Evolutionary conservation across 2,113 vertebrate genomes (phyloP).

Genomic region (Serinus canaria): DNA sequence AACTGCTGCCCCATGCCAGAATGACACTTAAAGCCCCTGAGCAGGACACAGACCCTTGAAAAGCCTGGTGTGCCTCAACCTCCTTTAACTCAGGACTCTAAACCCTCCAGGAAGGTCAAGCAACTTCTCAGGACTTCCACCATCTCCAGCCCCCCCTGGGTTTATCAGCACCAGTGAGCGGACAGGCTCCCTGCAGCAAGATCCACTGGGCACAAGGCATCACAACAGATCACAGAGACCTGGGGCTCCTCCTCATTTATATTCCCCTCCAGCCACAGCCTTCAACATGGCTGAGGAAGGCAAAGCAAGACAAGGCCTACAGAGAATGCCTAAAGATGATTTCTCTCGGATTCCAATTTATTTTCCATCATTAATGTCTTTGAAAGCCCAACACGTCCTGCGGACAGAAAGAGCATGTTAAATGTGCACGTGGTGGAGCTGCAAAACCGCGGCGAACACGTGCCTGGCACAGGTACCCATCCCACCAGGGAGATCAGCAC

Average conservation of each 20-base stretch:
- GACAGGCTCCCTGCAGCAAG: background rate
- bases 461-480: background rate
- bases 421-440: background rate
- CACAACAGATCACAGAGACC: background rate
- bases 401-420: conserved; percentile 43
- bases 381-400: conserved; percentile 59
- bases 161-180: background rate
- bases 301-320: conserved; percentile 60
- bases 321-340: conserved; percentile 68
- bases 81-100: background rate
- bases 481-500: background rate
- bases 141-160: background rate
- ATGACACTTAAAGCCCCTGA: background rate
- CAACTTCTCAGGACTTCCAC: background rate
- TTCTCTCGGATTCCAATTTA: conserved; percentile 73
- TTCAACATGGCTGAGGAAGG: conserved; percentile 64
- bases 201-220: background rate
- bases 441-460: fast-evolving
- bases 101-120: background rate
- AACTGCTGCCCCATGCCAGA: background rate
- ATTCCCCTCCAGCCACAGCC: conserved; percentile 60
- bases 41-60: background rate
- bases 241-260: conserved; percentile 47
- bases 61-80: background rate
- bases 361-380: conserved; percentile 77